Evolutionary conservation across 2,888 invertebrate species (phyloP).

Genomic region (Eugnorisma glareosa): DNA sequence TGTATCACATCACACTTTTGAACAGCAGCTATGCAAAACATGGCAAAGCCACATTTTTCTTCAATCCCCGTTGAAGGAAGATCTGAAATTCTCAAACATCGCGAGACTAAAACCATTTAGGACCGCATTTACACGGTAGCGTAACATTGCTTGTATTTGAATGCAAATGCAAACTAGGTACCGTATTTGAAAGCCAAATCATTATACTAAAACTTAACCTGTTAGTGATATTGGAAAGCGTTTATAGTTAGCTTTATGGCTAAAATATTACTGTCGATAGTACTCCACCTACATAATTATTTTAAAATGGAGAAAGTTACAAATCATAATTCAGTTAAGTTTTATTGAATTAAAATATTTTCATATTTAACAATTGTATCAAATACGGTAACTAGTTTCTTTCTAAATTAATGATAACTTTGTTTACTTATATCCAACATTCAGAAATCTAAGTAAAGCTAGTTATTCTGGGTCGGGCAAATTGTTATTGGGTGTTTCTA

Average conservation of each 20-base stretch:
- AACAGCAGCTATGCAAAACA: background rate
- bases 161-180: too few species aligned
- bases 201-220: conserved; percentile 7
- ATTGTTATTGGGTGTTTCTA: too few species aligned
- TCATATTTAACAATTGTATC: background rate
- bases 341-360: background rate
- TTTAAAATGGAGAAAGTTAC: background rate
- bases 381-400: background rate
- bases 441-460: background rate
- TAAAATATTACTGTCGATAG: background rate
- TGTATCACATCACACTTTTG: too few species aligned
- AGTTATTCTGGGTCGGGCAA: too few species aligned
- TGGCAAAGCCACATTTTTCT: conserved; percentile 18
- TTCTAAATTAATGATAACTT: background rate
- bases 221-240: conserved; percentile 17
- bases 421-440: background rate
- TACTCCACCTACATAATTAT: background rate
- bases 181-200: background rate
- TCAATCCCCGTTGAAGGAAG: background rate
- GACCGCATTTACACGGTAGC: conserved; percentile 22
- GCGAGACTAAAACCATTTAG: conserved; percentile 20
- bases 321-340: background rate
- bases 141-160: background rate
- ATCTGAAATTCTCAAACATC: conserved; percentile 20
- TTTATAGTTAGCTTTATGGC: background rate